Conservation (phyloP, 2,888 invertebrate genomes). For the Drosophila helvetica region DNA sequence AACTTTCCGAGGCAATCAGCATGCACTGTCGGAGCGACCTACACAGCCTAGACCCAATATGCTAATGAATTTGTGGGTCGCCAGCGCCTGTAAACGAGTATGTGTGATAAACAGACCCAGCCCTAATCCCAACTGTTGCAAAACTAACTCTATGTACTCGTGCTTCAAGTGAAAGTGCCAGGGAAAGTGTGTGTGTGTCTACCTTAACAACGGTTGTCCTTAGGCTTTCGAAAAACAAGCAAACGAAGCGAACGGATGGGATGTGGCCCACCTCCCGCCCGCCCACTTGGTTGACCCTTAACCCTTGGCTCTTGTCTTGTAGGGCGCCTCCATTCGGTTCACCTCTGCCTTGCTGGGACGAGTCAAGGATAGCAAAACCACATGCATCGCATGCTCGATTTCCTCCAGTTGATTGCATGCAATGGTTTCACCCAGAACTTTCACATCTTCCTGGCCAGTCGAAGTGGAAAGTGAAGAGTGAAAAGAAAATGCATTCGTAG, state of each 20-base stretch:
- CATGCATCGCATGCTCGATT: constrained; percentile 36
- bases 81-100: not conserved
- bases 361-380: constrained; percentile 29
- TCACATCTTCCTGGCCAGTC: constrained; percentile 25
- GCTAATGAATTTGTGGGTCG: constrained; percentile 57
- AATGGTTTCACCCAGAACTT: constrained; percentile 37
- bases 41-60: constrained; percentile 56
- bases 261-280: constrained; percentile 2
- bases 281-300: constrained; percentile 8
- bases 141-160: constrained; percentile 22
- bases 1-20: constrained; percentile 20
- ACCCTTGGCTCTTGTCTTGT: constrained; percentile 10
- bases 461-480: not conserved
- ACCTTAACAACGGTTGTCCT: constrained; percentile 21
- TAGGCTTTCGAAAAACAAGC: constrained; percentile 22
- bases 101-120: constrained; percentile 21
- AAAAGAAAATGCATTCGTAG: not conserved
- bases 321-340: constrained; percentile 37
- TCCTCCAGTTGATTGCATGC: constrained; percentile 46
- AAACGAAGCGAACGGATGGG: constrained; percentile 5
- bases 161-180: too few relatives aligned
- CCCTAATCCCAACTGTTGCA: constrained; percentile 28
- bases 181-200: not conserved
- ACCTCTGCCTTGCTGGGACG: constrained; percentile 3
- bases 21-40: constrained; percentile 9